Evolutionary conservation across 2,888 invertebrate species (phyloP), one percentile per base, ranked within the genome.

Genomic region (Parelbella ahira): DNA sequence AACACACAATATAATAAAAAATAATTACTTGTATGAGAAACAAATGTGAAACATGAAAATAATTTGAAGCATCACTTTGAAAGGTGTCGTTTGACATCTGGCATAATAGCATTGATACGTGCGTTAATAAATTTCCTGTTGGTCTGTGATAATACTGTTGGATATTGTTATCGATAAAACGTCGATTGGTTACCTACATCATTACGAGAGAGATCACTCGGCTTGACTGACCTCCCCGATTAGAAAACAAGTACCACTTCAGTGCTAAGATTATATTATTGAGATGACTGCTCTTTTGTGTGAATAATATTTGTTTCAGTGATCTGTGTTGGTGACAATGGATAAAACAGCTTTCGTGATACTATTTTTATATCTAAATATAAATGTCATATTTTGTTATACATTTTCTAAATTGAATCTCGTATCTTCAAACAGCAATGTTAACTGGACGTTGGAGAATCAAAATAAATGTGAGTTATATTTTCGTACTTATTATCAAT

Each of bases 381-480:
- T 25, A 32, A 32, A 32, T 6, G n/a, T n/a, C n/a, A 9, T 18
- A 23, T 11, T 32, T 25, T 8, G 24, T 32, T 18, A 19, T 18
- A 19, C 25, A 2, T 32, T 20, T 39, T 25, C 25, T 4, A 32
- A 23, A 12, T 25, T 30, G 12, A 39, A 50, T 36, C 49, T 63
- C n/a, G 42, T 44, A 23, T 57, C 60, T 0, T 34, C 38, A 2
- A 54, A 45, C 37, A 38, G 37, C 11, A 34, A 56, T 47, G 55
- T 56, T 23, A 43, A 34, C 7, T 87, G 87, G 87, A 72, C 53
- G 10, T 63, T 84, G 41, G 58, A 63, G 39, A 88, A 79, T 53
- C 55, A 54, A 12, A 84, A 84, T 61, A 72, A 68, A 60, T 68
- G 88, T 88, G 61, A 86, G 88, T 82, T n/a, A n/a, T n/a, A n/a